A percentile compares a stretch with the other conserved stretches of the same genome.
These are phyloP conservation scores for Cephus pygmeus DNA, from an alignment of 2,888 invertebrate genomes.

Conservation along the genomic window DNA sequence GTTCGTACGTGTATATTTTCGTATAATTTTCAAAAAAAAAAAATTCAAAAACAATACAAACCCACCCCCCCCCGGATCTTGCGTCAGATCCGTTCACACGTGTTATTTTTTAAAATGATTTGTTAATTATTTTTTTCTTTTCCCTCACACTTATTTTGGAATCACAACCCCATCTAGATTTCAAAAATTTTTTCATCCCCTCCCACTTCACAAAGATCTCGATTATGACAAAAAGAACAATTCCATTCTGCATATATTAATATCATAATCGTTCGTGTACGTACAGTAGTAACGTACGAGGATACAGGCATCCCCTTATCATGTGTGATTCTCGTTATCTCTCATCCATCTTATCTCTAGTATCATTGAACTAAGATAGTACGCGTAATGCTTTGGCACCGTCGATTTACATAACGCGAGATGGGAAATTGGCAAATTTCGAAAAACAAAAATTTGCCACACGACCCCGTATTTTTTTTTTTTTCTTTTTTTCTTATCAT, in stretches of 20 bases:
- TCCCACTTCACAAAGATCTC: not conserved
- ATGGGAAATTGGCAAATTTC: not conserved
- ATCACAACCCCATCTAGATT: not conserved
- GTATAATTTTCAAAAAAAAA: not conserved
- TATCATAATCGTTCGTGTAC: not conserved
- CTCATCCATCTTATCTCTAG: not conserved
- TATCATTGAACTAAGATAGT: not conserved
- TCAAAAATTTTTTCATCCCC: not conserved
- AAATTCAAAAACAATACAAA: not conserved
- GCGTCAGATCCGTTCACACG: not conserved
- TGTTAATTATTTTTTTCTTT: not conserved
- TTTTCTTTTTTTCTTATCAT: not conserved
- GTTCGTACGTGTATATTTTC: not conserved
- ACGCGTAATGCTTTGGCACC: conserved; percentile 16
- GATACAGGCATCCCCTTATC: not conserved
- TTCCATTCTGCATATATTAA: not conserved
- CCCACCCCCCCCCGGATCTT: not conserved
- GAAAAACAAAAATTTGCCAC: not conserved
- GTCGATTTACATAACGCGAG: conserved; percentile 2
- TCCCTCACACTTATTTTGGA: not conserved
- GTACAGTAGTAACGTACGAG: not conserved
- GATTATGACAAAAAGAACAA: not conserved
- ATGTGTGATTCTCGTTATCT: not conserved
- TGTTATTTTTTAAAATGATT: not conserved
- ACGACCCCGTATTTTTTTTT: not conserved